Base-by-base conservation (phyloP, 2,797 vertebrate species). In the Macrochelys suwanniensis region DNA sequence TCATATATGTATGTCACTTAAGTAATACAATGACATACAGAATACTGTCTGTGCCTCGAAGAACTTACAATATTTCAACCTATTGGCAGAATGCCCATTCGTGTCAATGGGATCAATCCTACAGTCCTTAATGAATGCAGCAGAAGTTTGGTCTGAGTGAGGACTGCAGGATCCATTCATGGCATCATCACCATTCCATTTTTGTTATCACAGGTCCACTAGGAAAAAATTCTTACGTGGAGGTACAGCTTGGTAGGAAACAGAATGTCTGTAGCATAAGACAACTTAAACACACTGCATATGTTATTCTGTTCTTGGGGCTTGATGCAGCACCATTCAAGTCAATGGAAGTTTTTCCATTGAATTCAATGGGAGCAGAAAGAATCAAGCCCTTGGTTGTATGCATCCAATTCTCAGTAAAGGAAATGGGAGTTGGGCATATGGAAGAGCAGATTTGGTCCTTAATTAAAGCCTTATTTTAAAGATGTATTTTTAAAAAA, bases 191-290 rank as follows among this genome's bases (percentile, higher is more conserved):
- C 7, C 2, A 80, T 17, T 91, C 90, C 7, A 42, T 53, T 88
- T 85, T 65, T 91, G 89, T 92, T 87, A 81, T 49, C 51, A 76
- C 71, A 80, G 77, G 81, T 57, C 76, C 42, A 25, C 79, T 4
- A 56, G 57, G 71, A 80, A 21, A 85, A 94, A 84, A 12, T 4
- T 45, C 53, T 86, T 31, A 23, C 37, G 88, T 65, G 80, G 71
- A 92, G 61, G 89, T 87, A 49, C 28, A 92, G 81, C 61, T 54
- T 9, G 3, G 12, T 77, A 31, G 28, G 45, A 21, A 42, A 76
- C 26, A 87, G 51, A 68, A 31, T 84, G 80, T 53, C 85, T 81
- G 68, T 59, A 83, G 81, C 76, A 59, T 23, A 53, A 80, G 88
- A 57, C 77, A 90, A 45, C 25, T 1, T 53, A n/a, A 57, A 79